Conservation (phyloP, 2,113 vertebrate species). For the Epinephelus lanceolatus region DNA sequence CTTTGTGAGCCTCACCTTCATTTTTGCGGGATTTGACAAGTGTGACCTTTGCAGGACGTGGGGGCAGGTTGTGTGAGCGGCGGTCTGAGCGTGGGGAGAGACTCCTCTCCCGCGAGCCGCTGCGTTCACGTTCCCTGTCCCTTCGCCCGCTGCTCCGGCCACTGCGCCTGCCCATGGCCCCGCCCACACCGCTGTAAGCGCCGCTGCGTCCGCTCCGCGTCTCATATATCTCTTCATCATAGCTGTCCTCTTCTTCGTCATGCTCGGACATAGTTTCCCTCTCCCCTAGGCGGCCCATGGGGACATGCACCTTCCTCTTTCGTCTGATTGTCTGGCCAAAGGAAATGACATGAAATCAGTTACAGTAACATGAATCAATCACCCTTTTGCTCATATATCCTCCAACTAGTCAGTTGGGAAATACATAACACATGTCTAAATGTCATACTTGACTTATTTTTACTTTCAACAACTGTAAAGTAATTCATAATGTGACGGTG, state of each 20-base stretch:
- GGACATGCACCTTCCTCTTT: conserved; percentile 97
- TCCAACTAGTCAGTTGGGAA: not conserved
- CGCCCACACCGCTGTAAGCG: conserved; percentile 81
- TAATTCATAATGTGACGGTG: not conserved
- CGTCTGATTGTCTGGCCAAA: conserved; percentile 92
- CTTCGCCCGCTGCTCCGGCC: conserved; percentile 87
- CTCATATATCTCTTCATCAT: conserved; percentile 93
- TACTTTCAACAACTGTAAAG: not conserved
- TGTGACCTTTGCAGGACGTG: conserved; percentile 96
- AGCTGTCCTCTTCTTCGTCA: conserved; percentile 96
- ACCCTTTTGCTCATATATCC: not conserved
- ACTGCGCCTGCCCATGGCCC: conserved; percentile 80
- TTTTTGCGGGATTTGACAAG: conserved; percentile 97
- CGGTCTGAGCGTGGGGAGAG: conserved; percentile 93
- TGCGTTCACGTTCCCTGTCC: conserved; percentile 91
- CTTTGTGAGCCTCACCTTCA: conserved; percentile 91
- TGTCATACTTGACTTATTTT: not conserved
- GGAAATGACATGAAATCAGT: conserved; percentile 33
- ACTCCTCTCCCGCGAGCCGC: conserved; percentile 93
- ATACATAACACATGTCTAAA: not conserved
- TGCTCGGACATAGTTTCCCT: conserved; percentile 94
- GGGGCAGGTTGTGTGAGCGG: conserved; percentile 92
- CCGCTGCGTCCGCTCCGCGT: conserved; percentile 87
- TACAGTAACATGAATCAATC: conserved; percentile 31
- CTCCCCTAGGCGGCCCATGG: conserved; percentile 90